phyloP scores from a whole-genome alignment of 2,113 vertebrate genomes.

The Setophaga kirtlandii region DNA sequence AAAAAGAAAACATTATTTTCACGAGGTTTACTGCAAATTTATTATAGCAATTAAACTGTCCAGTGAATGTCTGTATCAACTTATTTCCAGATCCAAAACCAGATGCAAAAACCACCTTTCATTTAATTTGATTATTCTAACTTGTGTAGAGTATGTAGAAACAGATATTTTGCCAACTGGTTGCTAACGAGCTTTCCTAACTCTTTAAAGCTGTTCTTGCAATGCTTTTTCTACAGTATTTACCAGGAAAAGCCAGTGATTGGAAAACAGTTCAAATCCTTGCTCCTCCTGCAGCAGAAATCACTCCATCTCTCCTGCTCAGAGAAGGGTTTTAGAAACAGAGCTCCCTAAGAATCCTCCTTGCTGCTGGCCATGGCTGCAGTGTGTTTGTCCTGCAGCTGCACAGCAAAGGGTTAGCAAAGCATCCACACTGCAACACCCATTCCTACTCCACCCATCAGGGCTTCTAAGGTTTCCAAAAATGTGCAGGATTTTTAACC shows the following conservation, averaged over 20 bases:
- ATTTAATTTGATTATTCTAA: conserved; percentile 41
- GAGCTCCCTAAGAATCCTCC: background rate
- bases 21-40: conserved; percentile 46
- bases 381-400: conserved; percentile 21
- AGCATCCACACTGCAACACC: background rate
- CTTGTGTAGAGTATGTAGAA: background rate
- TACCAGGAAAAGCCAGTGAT: background rate
- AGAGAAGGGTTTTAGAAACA: conserved; percentile 6
- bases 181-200: conserved; percentile 26
- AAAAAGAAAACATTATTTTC: conserved; percentile 34
- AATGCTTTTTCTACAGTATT: conserved; percentile 4
- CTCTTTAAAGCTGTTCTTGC: conserved; percentile 17
- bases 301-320: background rate
- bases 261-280: conserved; percentile 8
- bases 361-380: conserved; percentile 21
- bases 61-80: conserved; percentile 32
- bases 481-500: conserved; percentile 30
- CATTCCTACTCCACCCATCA: conserved; percentile 35
- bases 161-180: conserved; percentile 42
- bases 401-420: conserved; percentile 59
- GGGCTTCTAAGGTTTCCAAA: conserved; percentile 4
- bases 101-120: conserved; percentile 53
- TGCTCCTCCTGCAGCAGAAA: conserved; percentile 2
- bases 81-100: conserved; percentile 59
- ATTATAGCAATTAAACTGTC: conserved; percentile 55